These are phyloP conservation scores for Papilio polyxenes DNA, from an alignment of 1,140 invertebrate species.

Conservation along the genomic window DNA sequence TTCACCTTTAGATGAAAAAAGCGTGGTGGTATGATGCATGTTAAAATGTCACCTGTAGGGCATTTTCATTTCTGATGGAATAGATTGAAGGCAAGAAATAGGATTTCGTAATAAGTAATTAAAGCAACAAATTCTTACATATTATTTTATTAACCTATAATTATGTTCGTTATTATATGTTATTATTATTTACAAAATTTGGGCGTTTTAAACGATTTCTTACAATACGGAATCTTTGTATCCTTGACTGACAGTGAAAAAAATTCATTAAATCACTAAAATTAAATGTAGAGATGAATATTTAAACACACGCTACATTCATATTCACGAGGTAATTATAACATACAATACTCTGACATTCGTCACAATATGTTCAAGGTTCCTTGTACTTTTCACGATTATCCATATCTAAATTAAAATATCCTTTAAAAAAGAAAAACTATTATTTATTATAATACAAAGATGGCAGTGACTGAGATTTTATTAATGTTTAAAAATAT, in stretches of 20 bases:
- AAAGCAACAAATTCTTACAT: constrained; percentile 12
- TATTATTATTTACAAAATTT: constrained; percentile 39
- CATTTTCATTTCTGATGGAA: too few relatives aligned
- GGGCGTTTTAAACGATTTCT: constrained; percentile 16
- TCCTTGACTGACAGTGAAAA: neutral
- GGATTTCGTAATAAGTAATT: neutral
- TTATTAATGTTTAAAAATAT: constrained; percentile 24
- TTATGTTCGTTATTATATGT: constrained; percentile 3
- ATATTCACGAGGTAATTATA: constrained; percentile 23
- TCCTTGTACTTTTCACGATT: neutral
- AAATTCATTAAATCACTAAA: neutral
- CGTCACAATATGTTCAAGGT: neutral
- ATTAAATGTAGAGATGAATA: constrained; percentile 3
- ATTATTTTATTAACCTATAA: constrained; percentile 32
- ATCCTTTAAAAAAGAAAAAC: neutral
- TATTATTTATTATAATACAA: constrained; percentile 38
- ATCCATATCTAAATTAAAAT: neutral
- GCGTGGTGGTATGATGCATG: too few relatives aligned
- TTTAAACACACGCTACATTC: neutral
- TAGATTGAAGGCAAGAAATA: too few relatives aligned
- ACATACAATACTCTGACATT: constrained; percentile 6
- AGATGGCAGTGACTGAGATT: constrained; percentile 40
- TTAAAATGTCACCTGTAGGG: too few relatives aligned
- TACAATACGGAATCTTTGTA: neutral
- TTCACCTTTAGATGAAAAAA: too few relatives aligned